Conservation (phyloP, 2,888 invertebrate species). For the Cristatella mucedo region DNA sequence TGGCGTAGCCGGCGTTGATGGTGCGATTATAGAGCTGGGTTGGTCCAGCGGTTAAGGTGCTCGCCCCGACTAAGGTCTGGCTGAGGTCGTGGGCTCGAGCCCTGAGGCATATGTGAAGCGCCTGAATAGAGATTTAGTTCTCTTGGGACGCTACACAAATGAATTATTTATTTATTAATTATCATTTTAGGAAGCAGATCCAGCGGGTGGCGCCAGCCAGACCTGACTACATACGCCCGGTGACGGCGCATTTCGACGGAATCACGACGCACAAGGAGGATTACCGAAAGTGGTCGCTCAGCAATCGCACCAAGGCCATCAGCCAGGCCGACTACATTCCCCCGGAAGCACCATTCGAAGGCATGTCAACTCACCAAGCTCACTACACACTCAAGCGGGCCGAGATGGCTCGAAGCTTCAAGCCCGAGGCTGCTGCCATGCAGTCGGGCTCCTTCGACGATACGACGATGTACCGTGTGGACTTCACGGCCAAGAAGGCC, state of each 20-base stretch:
- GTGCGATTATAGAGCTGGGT: no score
- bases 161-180: no score
- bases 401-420: conserved; percentile 18
- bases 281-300: conserved; percentile 17
- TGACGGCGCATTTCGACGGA: conserved; percentile 14
- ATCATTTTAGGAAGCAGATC: no score
- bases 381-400: conserved; percentile 25
- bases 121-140: no score
- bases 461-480: conserved; percentile 31
- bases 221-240: conserved; percentile 6
- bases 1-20: no score
- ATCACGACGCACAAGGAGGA: conserved; percentile 19
- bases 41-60: no score
- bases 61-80: no score
- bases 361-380: conserved; percentile 27
- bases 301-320: conserved; percentile 16
- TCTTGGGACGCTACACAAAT: no score
- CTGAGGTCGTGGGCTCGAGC: no score
- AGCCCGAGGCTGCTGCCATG: conserved; percentile 19
- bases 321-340: conserved; percentile 25
- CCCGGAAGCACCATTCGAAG: conserved; percentile 34
- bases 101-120: no score
- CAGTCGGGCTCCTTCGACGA: conserved; percentile 28
- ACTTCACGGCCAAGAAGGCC: conserved; percentile 24
- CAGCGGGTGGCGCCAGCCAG: no score